Conservation (phyloP, 2,888 invertebrate genomes). For the Habrosyne pyritoides region DNA sequence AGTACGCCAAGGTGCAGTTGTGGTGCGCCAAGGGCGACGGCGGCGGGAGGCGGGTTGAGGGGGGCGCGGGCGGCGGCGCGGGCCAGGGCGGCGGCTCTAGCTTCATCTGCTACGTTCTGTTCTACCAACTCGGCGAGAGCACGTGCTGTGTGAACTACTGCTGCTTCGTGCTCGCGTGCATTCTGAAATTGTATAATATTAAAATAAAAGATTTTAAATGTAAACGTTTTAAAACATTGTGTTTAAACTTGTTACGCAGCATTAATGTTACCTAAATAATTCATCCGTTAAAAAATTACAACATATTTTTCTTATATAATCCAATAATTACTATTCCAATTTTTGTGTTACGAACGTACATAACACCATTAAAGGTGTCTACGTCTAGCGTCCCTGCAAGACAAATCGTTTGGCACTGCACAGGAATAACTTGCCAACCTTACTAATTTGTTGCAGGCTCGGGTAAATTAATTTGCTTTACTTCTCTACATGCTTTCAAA, state of each 20-base stretch:
- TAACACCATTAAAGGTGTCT: too few species aligned
- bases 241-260: too few species aligned
- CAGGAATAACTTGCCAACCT: not conserved
- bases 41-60: conserved; percentile 68
- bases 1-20: conserved; percentile 77
- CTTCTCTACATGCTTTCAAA: too few species aligned
- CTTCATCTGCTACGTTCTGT: conserved; percentile 67
- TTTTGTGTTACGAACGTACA: too few species aligned
- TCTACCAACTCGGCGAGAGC: conserved; percentile 75
- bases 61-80: conserved; percentile 70
- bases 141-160: conserved; percentile 72
- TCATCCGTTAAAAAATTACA: too few species aligned
- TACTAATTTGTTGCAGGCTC: not conserved
- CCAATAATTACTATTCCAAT: too few species aligned
- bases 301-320: too few species aligned
- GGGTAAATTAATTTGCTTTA: conserved; percentile 3
- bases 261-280: too few species aligned
- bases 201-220: too few species aligned
- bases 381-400: too few species aligned
- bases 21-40: conserved; percentile 78
- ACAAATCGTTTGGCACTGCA: not conserved
- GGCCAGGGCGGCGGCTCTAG: conserved; percentile 69
- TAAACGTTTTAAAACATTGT: too few species aligned
- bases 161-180: conserved; percentile 70
- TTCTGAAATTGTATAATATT: conserved; percentile 50